Percentiles rank a stretch among this genome's conserved stretches.
These are phyloP conservation scores for Enteromius mattozi DNA, from an alignment of 2,797 vertebrate species.

Conservation along the genomic window DNA sequence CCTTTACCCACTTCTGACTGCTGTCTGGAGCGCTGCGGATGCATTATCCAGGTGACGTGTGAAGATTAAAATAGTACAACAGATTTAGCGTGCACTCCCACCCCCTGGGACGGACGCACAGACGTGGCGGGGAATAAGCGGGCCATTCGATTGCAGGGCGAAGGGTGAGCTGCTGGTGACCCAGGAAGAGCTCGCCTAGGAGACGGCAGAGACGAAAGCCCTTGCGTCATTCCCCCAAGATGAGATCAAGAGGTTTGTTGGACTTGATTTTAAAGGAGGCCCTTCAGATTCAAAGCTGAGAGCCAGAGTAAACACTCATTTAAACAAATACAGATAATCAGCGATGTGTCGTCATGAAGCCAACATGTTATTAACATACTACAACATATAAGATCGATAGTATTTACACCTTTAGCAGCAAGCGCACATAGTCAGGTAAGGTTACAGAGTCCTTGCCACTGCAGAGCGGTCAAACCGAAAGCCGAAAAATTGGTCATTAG, in stretches of 20 bases:
- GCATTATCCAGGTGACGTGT: slow-evolving; percentile 49
- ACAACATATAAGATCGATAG: background rate
- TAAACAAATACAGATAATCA: background rate
- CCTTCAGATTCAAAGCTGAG: slow-evolving; percentile 64
- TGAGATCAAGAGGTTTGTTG: slow-evolving; percentile 28
- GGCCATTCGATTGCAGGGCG: background rate
- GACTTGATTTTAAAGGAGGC: slow-evolving; percentile 40
- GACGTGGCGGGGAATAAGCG: slow-evolving; percentile 31
- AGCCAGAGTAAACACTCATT: slow-evolving; percentile 18
- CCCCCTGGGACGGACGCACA: slow-evolving; percentile 1
- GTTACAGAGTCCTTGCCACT: slow-evolving; percentile 28
- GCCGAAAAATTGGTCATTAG: slow-evolving; percentile 36
- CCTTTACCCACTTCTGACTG: slow-evolving; percentile 29
- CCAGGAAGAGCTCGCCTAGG: slow-evolving; percentile 72
- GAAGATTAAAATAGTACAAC: slow-evolving; percentile 53
- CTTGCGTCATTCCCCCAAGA: slow-evolving; percentile 20
- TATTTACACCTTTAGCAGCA: slow-evolving; percentile 1
- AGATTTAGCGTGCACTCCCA: slow-evolving; percentile 21
- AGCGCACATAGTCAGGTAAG: background rate
- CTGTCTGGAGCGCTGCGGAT: slow-evolving; percentile 26
- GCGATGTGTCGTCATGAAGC: background rate
- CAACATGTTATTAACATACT: background rate
- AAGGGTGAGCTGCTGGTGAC: slow-evolving; percentile 47
- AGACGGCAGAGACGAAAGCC: slow-evolving; percentile 28
- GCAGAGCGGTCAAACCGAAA: slow-evolving; percentile 1